Percentiles rank a stretch among this genome's conserved stretches.
phyloP scores from a whole-genome alignment of 2,888 invertebrate genomes.

The Suillia variegata region DNA sequence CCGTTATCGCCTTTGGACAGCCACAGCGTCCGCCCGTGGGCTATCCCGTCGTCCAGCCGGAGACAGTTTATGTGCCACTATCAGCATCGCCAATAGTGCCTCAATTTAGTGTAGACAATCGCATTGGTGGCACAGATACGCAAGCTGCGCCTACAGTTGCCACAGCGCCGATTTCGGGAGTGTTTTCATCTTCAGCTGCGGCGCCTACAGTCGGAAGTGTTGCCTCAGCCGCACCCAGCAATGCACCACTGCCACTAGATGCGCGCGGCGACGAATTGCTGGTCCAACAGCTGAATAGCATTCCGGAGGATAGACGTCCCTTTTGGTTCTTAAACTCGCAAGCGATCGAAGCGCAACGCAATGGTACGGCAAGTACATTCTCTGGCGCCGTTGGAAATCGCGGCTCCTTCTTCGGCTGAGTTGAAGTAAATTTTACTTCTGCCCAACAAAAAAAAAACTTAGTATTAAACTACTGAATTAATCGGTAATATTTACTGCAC shows the following conservation, averaged over 20 bases:
- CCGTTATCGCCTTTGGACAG: slow-evolving; percentile 34
- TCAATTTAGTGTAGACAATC: slow-evolving; percentile 31
- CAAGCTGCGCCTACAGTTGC: not conserved
- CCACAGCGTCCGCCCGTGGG: slow-evolving; percentile 48
- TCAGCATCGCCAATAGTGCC: not conserved
- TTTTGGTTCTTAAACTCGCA: slow-evolving; percentile 77
- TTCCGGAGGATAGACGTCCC: slow-evolving; percentile 72
- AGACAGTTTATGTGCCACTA: slow-evolving; percentile 25
- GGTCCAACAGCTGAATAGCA: slow-evolving; percentile 68
- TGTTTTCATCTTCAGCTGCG: not conserved
- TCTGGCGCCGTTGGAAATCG: slow-evolving; percentile 38
- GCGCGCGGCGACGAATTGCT: slow-evolving; percentile 69
- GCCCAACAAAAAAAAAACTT: no score
- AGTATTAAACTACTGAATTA: no score
- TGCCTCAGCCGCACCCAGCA: not conserved
- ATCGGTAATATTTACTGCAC: no score
- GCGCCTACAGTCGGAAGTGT: not conserved
- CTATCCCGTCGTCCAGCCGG: slow-evolving; percentile 42
- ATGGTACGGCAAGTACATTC: slow-evolving; percentile 39
- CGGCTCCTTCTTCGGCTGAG: slow-evolving; percentile 42
- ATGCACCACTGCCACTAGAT: slow-evolving; percentile 66
- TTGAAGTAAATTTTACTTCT: not conserved
- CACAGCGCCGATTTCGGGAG: slow-evolving; percentile 1
- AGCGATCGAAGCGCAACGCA: slow-evolving; percentile 67
- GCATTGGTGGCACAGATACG: slow-evolving; percentile 20